These are phyloP conservation scores for Podarcis cretensis DNA, from an alignment of 2,113 vertebrate species.

Conservation along the genomic window DNA sequence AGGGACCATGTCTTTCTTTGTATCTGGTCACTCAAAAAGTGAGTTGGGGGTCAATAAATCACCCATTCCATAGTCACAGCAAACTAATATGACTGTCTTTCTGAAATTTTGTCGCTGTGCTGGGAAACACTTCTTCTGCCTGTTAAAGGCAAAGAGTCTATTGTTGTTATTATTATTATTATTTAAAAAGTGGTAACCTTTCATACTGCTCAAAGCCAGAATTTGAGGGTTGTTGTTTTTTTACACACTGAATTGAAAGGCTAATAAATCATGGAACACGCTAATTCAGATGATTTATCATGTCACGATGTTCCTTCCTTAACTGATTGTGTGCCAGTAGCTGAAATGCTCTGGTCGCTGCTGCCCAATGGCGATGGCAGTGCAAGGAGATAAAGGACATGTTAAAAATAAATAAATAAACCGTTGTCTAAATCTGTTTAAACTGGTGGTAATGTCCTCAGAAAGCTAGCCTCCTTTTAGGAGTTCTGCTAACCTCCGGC, in stretches of 20 bases:
- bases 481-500: slow-evolving; percentile 46
- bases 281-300: slow-evolving; percentile 65
- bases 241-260: slow-evolving; percentile 58
- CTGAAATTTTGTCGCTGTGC: background rate
- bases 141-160: background rate
- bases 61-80: background rate
- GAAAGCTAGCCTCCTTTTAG: slow-evolving; percentile 58
- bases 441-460: slow-evolving; percentile 53
- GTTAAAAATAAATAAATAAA: slow-evolving; percentile 52
- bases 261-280: slow-evolving; percentile 51
- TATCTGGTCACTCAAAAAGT: background rate
- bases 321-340: slow-evolving; percentile 60
- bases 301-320: slow-evolving; percentile 66
- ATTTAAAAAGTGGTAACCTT: background rate
- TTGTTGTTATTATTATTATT: no score
- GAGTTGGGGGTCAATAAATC: background rate
- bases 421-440: slow-evolving; percentile 60
- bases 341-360: slow-evolving; percentile 61
- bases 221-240: slow-evolving; percentile 52
- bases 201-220: slow-evolving; percentile 45
- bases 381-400: slow-evolving; percentile 68
- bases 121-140: background rate
- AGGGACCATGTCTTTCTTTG: background rate
- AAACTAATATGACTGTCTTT: background rate
- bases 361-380: slow-evolving; percentile 61